Conservation (phyloP, 2,113 vertebrate species). For the Pelmatolapia mariae region DNA sequence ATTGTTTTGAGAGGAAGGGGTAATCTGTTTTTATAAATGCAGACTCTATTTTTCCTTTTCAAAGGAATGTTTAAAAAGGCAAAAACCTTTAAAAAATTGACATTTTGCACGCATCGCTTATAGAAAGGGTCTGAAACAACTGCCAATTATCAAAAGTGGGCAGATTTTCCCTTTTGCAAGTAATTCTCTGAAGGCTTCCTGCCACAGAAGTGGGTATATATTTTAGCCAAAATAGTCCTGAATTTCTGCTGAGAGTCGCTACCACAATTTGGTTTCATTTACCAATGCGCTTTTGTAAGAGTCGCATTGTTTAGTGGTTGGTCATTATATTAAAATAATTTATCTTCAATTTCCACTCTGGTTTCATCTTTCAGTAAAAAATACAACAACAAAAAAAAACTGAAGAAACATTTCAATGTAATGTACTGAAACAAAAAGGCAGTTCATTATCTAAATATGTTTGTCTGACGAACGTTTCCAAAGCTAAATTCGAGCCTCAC, state of each 20-base stretch:
- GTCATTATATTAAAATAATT: neutral
- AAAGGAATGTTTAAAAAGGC: neutral
- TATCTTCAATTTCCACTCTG: neutral
- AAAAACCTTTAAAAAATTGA: neutral
- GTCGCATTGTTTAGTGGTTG: neutral
- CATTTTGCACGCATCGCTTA: neutral
- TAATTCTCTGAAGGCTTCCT: neutral
- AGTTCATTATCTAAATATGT: neutral
- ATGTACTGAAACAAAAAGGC: neutral
- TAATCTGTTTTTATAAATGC: neutral
- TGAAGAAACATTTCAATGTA: neutral
- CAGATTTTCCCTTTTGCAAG: neutral
- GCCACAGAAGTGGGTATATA: neutral
- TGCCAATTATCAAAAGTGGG: neutral
- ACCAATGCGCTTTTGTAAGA: neutral
- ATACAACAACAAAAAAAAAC: neutral
- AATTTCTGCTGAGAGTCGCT: neutral
- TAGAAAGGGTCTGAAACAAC: neutral
- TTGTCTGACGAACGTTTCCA: neutral
- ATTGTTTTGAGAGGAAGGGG: neutral
- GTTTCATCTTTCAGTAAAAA: neutral
- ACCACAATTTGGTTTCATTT: neutral
- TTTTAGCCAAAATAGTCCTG: neutral
- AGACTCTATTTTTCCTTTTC: neutral
- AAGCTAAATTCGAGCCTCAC: neutral